A percentile compares a stretch with the other conserved stretches of the same genome.
These are phyloP conservation scores for Psittacula derbiana DNA, from an alignment of 2,797 vertebrate genomes.

Conservation along the genomic window DNA sequence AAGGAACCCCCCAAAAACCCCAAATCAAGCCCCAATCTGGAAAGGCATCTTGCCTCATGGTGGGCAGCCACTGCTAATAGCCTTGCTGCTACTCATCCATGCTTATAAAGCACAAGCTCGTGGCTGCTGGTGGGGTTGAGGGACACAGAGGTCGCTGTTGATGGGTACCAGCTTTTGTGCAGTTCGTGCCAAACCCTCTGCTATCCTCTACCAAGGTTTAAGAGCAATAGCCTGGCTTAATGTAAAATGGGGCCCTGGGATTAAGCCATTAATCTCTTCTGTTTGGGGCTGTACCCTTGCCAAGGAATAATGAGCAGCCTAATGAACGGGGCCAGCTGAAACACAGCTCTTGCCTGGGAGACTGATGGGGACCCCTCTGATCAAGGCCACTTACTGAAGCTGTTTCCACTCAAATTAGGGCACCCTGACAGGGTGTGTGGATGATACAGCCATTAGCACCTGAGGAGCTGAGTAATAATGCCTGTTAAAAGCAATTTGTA, in stretches of 20 bases:
- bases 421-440: not conserved
- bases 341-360: not conserved
- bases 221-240: not conserved
- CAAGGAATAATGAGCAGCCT: not conserved
- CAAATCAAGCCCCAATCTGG: accelerated
- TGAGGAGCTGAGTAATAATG: not conserved
- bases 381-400: not conserved
- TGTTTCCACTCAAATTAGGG: not conserved
- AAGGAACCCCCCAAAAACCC: accelerated
- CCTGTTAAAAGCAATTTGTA: not conserved
- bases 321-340: not conserved
- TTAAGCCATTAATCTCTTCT: not conserved
- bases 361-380: not conserved
- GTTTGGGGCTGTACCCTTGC: not conserved
- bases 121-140: not conserved
- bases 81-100: accelerated
- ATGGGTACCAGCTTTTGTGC: not conserved
- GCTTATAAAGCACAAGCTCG: accelerated
- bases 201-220: not conserved
- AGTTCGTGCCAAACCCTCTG: not conserved
- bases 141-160: accelerated
- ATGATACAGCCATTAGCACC: not conserved
- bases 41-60: not conserved
- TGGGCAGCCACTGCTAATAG: not conserved
- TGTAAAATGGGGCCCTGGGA: not conserved